Evolutionary conservation across 2,797 vertebrate species (phyloP).

Genomic region (Poeciliopsis paucimaculata): DNA sequence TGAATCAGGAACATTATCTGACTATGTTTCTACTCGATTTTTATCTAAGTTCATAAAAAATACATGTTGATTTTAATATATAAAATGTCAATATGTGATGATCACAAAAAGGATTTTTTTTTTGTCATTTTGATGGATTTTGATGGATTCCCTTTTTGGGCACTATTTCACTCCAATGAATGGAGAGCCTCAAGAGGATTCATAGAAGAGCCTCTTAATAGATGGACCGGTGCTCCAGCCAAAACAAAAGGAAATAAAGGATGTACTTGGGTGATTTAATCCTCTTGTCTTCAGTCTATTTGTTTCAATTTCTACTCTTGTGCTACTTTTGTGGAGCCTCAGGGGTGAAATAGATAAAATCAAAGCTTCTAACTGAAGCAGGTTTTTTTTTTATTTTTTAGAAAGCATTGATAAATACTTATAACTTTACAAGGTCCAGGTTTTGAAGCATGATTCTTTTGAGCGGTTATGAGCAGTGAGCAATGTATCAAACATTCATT

Average conservation of each 20-base stretch:
- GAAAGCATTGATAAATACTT: neutral
- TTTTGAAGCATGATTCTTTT: neutral
- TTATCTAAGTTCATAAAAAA: neutral
- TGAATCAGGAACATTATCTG: neutral
- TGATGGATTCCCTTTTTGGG: neutral
- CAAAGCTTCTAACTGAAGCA: neutral
- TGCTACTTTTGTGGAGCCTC: neutral
- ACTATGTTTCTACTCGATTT: neutral
- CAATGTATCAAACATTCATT: neutral
- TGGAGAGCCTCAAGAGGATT: neutral
- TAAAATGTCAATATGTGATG: neutral
- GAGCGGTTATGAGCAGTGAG: neutral
- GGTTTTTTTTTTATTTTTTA: neutral
- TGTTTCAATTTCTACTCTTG: neutral
- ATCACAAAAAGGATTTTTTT: neutral
- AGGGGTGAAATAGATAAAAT: neutral
- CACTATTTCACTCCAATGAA: neutral
- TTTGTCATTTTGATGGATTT: neutral
- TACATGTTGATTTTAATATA: neutral
- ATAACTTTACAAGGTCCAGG: neutral
- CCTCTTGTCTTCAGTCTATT: neutral
- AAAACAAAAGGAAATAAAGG: neutral
- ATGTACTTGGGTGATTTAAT: constrained; percentile 5
- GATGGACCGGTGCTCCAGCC: neutral
- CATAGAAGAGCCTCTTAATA: neutral